Evolutionary conservation across 2,113 vertebrate species (phyloP), one percentile per base, ranked within the genome.

Genomic region (Epinephelus cyanopodus): DNA sequence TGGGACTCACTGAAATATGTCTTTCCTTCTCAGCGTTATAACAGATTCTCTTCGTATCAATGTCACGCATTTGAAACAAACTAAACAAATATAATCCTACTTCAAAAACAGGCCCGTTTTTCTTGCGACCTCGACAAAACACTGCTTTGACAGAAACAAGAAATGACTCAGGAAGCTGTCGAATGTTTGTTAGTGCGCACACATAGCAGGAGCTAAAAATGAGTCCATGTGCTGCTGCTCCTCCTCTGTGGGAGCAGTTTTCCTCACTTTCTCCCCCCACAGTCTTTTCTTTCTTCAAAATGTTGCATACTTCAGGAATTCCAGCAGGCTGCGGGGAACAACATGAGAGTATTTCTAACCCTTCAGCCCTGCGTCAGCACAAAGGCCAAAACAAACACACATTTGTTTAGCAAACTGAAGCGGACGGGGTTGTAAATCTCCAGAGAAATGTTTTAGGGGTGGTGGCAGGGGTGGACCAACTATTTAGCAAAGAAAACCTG

Each of bases 301-400:
- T 81, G 83, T 79, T 74, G 45, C 77, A 89, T 82, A 74, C 81
- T 76, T 84, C 1, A 64, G 70, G 66, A 83, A 88, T 90, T 90
- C 79, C 87, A 89, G 74, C 85, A 54, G 72, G 77, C 66, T 89
- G 81, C 65, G 82, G n/a, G 57, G 50, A 84, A 91, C 83, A 84
- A 70, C 64, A 64, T 12, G 1, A 77, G 57, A 80, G 72, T 81
- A 70, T 57, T 72, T 86, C 62, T 69, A 81, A 81, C 77, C 58
- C 83, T 58, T 69, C 60, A 39, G 78, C 63, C 71, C 84, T 74
- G 61, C 60, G 77, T 91, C 81, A 85, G 85, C 81, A 74, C 85
- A 85, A 86, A 82, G 63, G 85, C 87, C 90, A 91, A 92, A 87
- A 92, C 89, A 92, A 94, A 93, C 86, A 93, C 14, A 70, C 52